Evolutionary conservation across 2,113 vertebrate species (phyloP).

Genomic region (Phodopus roborovskii): DNA sequence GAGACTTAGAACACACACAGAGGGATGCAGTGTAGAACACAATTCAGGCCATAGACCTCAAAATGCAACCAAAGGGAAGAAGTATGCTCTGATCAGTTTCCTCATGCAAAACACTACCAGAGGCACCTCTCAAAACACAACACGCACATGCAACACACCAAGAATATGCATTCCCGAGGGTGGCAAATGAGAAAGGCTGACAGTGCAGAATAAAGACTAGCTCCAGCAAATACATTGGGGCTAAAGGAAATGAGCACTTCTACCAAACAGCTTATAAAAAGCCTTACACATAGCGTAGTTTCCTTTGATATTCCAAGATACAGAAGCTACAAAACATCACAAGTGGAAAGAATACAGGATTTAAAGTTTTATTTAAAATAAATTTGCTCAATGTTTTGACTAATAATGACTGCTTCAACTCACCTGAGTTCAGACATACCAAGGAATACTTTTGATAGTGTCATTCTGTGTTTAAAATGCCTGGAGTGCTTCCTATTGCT

Average conservation of each 20-base stretch:
- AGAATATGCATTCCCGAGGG: neutral
- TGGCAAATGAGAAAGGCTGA: neutral
- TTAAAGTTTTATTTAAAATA: slow-evolving; percentile 24
- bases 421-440: neutral
- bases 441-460: neutral
- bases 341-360: neutral
- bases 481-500: slow-evolving; percentile 12
- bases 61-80: slow-evolving; percentile 19
- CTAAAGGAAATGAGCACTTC: slow-evolving; percentile 37
- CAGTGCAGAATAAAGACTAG: slow-evolving; percentile 45
- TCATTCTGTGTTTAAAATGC: slow-evolving; percentile 26
- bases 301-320: slow-evolving; percentile 50
- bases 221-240: neutral
- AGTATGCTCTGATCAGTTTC: slow-evolving; percentile 20
- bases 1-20: neutral
- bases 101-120: slow-evolving; percentile 47
- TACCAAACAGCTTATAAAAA: slow-evolving; percentile 24
- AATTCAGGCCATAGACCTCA: slow-evolving; percentile 40
- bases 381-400: slow-evolving; percentile 29
- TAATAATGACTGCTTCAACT: slow-evolving; percentile 41
- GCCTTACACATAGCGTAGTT: slow-evolving; percentile 13
- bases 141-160: neutral
- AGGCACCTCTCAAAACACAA: slow-evolving; percentile 22
- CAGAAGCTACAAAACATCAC: slow-evolving; percentile 28
- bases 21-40: neutral